Conservation (phyloP, 1,140 invertebrate species). For the Ridgeia piscesae region DNA sequence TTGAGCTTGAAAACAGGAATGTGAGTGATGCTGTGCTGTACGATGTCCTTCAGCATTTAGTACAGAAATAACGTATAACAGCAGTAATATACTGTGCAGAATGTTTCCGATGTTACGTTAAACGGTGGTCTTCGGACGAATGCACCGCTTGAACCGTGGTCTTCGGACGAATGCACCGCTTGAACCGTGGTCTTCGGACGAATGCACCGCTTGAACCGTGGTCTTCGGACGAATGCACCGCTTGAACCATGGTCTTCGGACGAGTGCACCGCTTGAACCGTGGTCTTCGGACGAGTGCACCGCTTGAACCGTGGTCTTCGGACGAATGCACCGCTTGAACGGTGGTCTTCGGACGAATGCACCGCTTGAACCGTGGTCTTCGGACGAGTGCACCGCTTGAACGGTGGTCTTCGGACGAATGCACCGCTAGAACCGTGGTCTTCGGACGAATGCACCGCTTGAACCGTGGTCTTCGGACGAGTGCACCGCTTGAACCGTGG, state of each 20-base stretch:
- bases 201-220: not conserved
- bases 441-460: too few relatives aligned
- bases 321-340: too few relatives aligned
- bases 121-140: not conserved
- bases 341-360: not conserved
- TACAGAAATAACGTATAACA: not conserved
- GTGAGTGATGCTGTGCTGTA: not conserved
- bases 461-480: not conserved
- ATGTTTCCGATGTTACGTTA: not conserved
- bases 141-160: not conserved
- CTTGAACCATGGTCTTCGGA: not conserved
- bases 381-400: too few relatives aligned
- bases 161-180: not conserved
- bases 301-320: not conserved
- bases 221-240: not conserved
- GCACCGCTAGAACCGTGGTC: not conserved
- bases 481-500: not conserved
- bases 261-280: too few relatives aligned
- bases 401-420: not conserved
- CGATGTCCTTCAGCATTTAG: not conserved
- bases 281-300: not conserved
- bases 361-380: not conserved
- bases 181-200: not conserved
- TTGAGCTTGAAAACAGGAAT: not conserved
- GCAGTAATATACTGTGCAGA: not conserved